phyloP scores from a whole-genome alignment of 2,888 invertebrate genomes.

The Tenthredo notha region DNA sequence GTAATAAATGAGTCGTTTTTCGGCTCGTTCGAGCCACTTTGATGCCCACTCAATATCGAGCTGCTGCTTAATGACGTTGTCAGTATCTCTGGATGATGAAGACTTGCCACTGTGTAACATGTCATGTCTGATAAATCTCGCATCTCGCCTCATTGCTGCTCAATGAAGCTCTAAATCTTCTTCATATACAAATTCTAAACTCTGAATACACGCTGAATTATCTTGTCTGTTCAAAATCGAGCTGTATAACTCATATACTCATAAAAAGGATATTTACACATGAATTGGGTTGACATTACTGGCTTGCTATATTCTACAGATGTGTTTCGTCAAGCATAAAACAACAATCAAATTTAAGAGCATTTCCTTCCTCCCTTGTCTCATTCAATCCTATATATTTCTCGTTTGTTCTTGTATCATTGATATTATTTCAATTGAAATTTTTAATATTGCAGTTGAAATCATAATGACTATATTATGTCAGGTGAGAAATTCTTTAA shows the following conservation, averaged over 20 bases:
- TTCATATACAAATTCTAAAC: neutral
- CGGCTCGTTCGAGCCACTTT: neutral
- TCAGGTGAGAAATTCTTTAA: neutral
- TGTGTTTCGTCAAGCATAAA: neutral
- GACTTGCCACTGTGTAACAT: conserved; percentile 24
- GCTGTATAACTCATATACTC: neutral
- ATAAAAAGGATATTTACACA: neutral
- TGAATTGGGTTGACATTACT: neutral
- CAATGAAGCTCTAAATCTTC: conserved; percentile 9
- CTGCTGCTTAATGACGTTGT: conserved; percentile 5
- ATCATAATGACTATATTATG: neutral
- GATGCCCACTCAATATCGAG: neutral
- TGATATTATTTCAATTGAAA: neutral
- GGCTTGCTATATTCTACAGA: neutral
- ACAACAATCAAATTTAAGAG: conserved; percentile 4
- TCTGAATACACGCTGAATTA: neutral
- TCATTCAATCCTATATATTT: neutral
- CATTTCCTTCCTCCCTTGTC: neutral
- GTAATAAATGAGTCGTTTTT: conserved; percentile 14
- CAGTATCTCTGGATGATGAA: neutral
- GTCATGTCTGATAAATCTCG: conserved; percentile 12
- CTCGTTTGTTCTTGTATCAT: neutral
- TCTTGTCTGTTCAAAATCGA: neutral
- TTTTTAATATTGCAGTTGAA: neutral
- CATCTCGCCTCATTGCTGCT: conserved; percentile 9